Percentiles rank a stretch among this genome's conserved stretches.
Conservation (phyloP, 2,888 invertebrate genomes). For the Lamellibrachia satsuma region DNA sequence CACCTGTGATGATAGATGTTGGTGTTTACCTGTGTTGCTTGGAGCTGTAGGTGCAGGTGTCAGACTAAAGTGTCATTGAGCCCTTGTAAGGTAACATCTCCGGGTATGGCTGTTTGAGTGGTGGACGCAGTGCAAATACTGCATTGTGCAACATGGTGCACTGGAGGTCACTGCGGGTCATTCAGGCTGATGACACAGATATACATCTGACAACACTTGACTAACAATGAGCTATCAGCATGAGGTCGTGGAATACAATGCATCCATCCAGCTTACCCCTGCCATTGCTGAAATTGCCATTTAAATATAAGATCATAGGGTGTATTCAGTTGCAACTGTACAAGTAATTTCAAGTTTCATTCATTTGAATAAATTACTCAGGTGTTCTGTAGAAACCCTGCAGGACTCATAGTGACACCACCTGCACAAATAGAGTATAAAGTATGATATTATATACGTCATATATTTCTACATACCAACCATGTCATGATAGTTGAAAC, state of each 20-base stretch:
- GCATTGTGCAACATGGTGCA: background rate
- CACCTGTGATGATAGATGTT: background rate
- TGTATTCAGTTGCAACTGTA: background rate
- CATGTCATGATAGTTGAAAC: too few species aligned
- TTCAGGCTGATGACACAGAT: background rate
- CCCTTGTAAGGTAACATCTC: background rate
- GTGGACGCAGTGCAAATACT: background rate
- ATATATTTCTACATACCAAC: too few species aligned
- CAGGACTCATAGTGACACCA: too few species aligned
- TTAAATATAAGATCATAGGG: background rate
- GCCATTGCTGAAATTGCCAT: background rate
- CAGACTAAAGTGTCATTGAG: background rate
- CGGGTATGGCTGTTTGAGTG: background rate
- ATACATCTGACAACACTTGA: background rate
- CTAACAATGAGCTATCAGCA: background rate
- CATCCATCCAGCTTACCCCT: background rate
- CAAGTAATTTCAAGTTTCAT: background rate
- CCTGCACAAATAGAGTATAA: too few species aligned
- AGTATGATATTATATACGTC: too few species aligned
- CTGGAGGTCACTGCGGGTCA: background rate
- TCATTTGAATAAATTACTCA: background rate
- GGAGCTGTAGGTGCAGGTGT: background rate
- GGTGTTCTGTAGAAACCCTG: background rate
- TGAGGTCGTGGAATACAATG: background rate
- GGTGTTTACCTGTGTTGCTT: background rate